Evolutionary conservation across 2,888 invertebrate genomes (phyloP), one percentile per base, ranked within the genome.

Genomic region (Prosapia bicincta): DNA sequence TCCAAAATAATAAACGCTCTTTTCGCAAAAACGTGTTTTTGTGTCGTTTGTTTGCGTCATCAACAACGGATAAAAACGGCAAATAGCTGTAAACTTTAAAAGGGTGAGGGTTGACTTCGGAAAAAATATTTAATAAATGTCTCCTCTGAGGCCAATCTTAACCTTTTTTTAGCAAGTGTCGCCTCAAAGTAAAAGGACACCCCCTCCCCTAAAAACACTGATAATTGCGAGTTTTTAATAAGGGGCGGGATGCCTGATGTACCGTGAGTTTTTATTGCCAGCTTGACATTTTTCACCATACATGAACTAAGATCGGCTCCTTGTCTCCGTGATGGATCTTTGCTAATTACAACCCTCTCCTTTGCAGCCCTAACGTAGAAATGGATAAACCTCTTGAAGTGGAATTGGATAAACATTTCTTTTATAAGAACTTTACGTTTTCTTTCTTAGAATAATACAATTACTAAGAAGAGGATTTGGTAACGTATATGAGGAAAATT

Each of bases 81-180:
- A 38, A 38, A 38, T 38, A 38, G 38, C 38, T 38, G 38, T 38
- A 38, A 38, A 38, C 6, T 38, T 38, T 38, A 38, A 38, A 38
- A 38, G 38, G 38, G 38, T 38, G 38, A 3, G 38, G 38, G 38
- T 13, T 28, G 38, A 38, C 38, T 38, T 38, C 15, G 38, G 10
- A 38, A 74, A 77, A 78, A 79, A 78, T 79, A 79, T 79, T 81
- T 80, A 79, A 81, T 81, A 80, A 82, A 82, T 82, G 81, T 81
- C 81, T 81, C 82, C 82, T 81, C 79, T 43, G 82, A 82, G 82
- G 81, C 79, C 80, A 80, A 82, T 82, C 81, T 81, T 82, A 82
- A 82, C 82, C 82, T 82, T 82, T 82, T 81, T 82, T 74, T 74
- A 28, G 72, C 69, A 23, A 28, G 38, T 81, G 78, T 78, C 78